Conservation (phyloP, 2,888 invertebrate genomes). For the Zelleria hepariella region DNA sequence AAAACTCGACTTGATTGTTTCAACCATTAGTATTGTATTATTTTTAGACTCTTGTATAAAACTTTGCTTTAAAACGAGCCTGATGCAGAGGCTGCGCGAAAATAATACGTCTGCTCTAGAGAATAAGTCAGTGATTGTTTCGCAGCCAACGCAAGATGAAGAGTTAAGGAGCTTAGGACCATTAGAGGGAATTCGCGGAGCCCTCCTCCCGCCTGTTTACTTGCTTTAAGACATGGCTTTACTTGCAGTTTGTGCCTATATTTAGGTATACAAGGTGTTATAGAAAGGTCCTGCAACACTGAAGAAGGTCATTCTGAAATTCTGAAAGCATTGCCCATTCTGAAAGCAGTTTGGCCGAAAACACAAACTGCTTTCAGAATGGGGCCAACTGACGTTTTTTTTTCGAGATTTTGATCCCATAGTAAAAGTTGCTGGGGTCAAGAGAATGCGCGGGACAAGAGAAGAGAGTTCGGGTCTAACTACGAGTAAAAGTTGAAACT, state of each 20-base stretch:
- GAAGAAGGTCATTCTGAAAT: too few relatives aligned
- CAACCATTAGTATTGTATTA: neutral
- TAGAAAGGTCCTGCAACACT: too few relatives aligned
- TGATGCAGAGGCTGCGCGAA: neutral
- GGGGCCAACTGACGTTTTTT: too few relatives aligned
- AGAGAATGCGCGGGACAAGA: too few relatives aligned
- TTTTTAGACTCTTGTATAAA: neutral
- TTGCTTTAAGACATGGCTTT: neutral
- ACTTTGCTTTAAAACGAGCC: neutral
- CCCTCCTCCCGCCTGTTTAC: neutral
- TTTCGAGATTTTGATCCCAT: too few relatives aligned
- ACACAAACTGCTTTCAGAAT: too few relatives aligned
- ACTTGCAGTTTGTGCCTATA: neutral
- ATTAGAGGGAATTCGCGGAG: neutral
- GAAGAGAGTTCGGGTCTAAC: too few relatives aligned
- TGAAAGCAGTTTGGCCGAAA: too few relatives aligned
- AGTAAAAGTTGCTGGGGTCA: too few relatives aligned
- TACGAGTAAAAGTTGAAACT: too few relatives aligned
- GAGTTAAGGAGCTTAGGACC: neutral
- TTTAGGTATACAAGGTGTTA: neutral
- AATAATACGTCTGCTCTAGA: neutral
- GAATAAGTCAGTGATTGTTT: neutral
- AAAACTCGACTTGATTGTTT: neutral
- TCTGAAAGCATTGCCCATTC: too few relatives aligned
- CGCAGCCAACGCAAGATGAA: neutral